Percentiles rank a stretch among this genome's conserved stretches.
Conservation (phyloP, 1,140 invertebrate genomes). For the Solenopsis fugax region DNA sequence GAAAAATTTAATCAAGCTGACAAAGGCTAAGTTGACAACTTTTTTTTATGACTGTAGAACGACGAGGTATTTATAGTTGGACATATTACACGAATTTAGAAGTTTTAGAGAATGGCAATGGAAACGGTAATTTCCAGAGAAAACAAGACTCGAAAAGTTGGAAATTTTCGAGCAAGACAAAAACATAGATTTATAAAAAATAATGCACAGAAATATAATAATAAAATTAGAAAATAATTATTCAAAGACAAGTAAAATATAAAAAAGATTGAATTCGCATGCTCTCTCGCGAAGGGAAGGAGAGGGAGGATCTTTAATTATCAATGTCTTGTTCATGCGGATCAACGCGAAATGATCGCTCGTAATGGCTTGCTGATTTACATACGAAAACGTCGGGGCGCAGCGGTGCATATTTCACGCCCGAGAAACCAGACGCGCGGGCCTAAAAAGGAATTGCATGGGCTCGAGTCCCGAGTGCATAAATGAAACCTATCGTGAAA, state of each 20-base stretch:
- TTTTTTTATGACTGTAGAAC: not conserved
- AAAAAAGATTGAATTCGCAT: not conserved
- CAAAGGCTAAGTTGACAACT: too few relatives aligned
- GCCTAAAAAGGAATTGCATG: constrained; percentile 50
- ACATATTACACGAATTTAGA: not conserved
- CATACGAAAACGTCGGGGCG: constrained; percentile 33
- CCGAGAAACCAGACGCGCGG: constrained; percentile 32
- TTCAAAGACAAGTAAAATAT: not conserved
- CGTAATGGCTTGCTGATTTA: constrained; percentile 32
- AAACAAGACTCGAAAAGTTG: not conserved
- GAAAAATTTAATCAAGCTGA: too few relatives aligned
- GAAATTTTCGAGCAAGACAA: not conserved
- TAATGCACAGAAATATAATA: not conserved
- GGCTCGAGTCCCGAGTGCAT: not conserved
- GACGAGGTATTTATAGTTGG: constrained; percentile 4
- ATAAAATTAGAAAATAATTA: not conserved
- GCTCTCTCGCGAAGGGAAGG: too few relatives aligned
- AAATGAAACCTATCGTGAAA: constrained; percentile 19
- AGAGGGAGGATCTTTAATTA: not conserved
- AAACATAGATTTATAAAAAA: not conserved
- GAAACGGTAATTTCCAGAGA: not conserved
- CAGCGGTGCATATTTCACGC: constrained; percentile 19
- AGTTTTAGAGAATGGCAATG: not conserved
- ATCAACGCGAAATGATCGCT: constrained; percentile 12
- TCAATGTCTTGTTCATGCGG: not conserved